Base-by-base conservation (phyloP, 2,113 vertebrate species). In the Albula goreensis region DNA sequence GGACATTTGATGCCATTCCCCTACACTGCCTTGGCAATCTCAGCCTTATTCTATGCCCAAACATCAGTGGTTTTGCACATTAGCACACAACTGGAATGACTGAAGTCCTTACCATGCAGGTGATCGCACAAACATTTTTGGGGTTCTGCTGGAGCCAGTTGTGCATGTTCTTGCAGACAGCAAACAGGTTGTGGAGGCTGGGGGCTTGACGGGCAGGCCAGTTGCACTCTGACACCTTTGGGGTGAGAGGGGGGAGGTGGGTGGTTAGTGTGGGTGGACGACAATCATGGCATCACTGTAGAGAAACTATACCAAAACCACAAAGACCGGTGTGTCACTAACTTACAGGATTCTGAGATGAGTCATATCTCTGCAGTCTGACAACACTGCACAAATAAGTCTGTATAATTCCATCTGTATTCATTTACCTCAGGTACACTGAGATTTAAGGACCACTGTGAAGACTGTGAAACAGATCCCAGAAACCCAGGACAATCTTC, bases 131-230 rank as follows among this genome's bases (percentile, higher is more conserved):
- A 87, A 99, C 97, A 9, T 99, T 99, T 95, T 98, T 99, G 92
- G 98, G 98, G 91, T 99, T 99, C 94, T 99, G 98, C 84, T 97
- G 97, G 83, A 99, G 96, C 98, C 98, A 99, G 93, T 99, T 99
- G 94, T 99, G 97, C 97, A 99, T 99, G 93, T 99, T 99, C 94
- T 98, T 98, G 93, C 98, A 99, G 86, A 99, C 97, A 0, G 98
- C 98, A 7, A 98, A 99, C 88, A 99, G 95, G 94, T 99, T 99
- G 94, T 99, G 98, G 90, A 99, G 96, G 88, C 97, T 97, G 78
- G 98, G 98, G 0, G 98, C 98, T 93, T 99, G 98, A 85, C 96
- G 95, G 11, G 97, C 92, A 0, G 98, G 97, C 98, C 98, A 99
- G 82, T 97, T 99, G 91, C 98, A 99, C 92, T 99, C 98, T 0